These are phyloP conservation scores for Mythimna loreyi DNA, from an alignment of 2,888 invertebrate species.

Conservation along the genomic window DNA sequence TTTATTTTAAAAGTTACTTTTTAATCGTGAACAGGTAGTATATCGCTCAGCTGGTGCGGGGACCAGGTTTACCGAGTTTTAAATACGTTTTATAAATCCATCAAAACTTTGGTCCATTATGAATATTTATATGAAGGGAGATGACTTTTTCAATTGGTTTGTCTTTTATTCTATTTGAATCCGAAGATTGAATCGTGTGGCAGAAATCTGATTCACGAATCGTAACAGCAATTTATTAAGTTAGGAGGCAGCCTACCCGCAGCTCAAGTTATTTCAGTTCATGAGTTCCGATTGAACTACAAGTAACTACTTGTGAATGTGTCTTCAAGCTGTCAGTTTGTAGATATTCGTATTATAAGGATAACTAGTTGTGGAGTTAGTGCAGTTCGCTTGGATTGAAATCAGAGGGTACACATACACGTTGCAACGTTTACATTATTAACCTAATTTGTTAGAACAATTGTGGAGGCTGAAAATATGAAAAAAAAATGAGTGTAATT, in stretches of 20 bases:
- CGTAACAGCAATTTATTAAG: constrained; percentile 49
- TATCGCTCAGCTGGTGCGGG: constrained; percentile 76
- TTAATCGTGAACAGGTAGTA: constrained; percentile 62
- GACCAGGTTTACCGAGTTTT: constrained; percentile 76
- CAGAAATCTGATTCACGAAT: constrained; percentile 41
- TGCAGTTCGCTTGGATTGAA: constrained; percentile 57
- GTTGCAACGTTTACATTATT: background rate
- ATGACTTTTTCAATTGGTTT: constrained; percentile 66
- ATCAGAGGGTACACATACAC: constrained; percentile 44
- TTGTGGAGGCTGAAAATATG: background rate
- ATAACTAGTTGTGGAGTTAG: constrained; percentile 61
- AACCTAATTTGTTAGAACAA: background rate
- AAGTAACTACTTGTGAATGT: constrained; percentile 63
- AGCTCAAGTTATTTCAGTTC: constrained; percentile 64
- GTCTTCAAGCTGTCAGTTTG: constrained; percentile 63
- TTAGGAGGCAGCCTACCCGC: constrained; percentile 52
- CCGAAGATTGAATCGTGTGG: constrained; percentile 33
- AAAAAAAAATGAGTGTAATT: background rate
- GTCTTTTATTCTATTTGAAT: constrained; percentile 53
- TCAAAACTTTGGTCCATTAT: constrained; percentile 79
- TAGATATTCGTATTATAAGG: constrained; percentile 53
- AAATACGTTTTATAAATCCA: constrained; percentile 81
- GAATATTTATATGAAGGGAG: constrained; percentile 76
- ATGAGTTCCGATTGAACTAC: constrained; percentile 58
- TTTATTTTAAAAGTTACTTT: constrained; percentile 69